Conservation (phyloP, 2,888 invertebrate genomes). For the Eilema caniola region DNA sequence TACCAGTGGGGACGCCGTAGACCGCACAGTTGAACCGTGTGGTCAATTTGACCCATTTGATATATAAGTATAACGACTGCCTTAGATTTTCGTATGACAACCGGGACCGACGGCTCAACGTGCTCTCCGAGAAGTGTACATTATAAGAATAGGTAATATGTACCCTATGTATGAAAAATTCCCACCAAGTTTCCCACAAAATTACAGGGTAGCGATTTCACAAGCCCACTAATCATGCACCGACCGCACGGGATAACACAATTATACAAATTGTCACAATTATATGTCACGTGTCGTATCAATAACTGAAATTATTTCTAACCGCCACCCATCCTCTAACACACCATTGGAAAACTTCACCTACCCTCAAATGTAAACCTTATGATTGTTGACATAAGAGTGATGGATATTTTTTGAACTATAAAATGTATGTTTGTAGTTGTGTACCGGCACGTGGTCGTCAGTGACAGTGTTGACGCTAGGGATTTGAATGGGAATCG, state of each 20-base stretch:
- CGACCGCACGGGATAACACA: constrained; percentile 43
- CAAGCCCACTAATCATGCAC: constrained; percentile 19
- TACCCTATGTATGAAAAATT: not conserved
- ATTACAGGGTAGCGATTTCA: constrained; percentile 22
- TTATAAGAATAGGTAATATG: too few relatives aligned
- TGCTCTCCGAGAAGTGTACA: too few relatives aligned
- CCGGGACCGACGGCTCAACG: too few relatives aligned
- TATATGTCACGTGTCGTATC: constrained; percentile 44
- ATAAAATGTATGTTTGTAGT: constrained; percentile 9
- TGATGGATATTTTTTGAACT: not conserved
- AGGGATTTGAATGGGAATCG: constrained; percentile 48
- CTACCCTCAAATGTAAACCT: constrained; percentile 14
- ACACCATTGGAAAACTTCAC: not conserved
- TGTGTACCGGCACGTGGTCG: constrained; percentile 42
- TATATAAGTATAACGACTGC: too few relatives aligned
- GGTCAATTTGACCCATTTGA: too few relatives aligned
- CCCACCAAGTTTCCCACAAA: constrained; percentile 12
- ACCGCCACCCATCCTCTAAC: constrained; percentile 2
- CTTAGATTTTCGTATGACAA: too few relatives aligned
- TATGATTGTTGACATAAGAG: not conserved
- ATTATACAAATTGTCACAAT: constrained; percentile 50
- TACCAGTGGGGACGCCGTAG: too few relatives aligned
- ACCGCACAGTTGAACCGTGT: too few relatives aligned
- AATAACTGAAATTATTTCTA: constrained; percentile 47
- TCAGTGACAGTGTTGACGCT: constrained; percentile 46